Conservation (phyloP, 1,140 invertebrate genomes). For the Zeugodacus cucurbitae region DNA sequence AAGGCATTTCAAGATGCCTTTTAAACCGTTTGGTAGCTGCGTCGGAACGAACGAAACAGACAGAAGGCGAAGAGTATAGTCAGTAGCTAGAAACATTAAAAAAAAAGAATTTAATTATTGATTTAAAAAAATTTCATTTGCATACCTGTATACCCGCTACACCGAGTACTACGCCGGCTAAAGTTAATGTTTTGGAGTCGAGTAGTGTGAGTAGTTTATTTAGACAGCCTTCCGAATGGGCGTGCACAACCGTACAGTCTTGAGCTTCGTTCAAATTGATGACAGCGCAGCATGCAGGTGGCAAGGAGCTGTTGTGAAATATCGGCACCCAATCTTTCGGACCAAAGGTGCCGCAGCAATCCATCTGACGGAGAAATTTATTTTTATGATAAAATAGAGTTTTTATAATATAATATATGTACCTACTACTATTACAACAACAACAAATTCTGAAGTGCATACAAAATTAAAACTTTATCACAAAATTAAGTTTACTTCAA, state of each 20-base stretch:
- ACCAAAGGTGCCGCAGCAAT: slow-evolving; percentile 82
- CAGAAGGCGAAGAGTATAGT: slow-evolving; percentile 91
- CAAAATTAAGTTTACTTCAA: too few species aligned
- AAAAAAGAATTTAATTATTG: slow-evolving; percentile 41
- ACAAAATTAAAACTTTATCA: too few species aligned
- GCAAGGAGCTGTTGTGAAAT: slow-evolving; percentile 70
- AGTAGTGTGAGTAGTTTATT: slow-evolving; percentile 72
- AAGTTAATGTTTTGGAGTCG: slow-evolving; percentile 75
- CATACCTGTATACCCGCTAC: slow-evolving; percentile 82
- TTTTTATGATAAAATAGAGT: too few species aligned
- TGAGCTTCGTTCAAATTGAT: slow-evolving; percentile 66
- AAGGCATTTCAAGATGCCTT: background rate
- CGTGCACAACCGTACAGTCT: slow-evolving; percentile 69
- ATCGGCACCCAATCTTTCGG: slow-evolving; percentile 75
- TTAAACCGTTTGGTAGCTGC: slow-evolving; percentile 92
- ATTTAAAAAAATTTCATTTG: background rate
- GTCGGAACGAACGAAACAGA: slow-evolving; percentile 87
- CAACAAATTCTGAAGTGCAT: too few species aligned
- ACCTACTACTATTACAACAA: too few species aligned
- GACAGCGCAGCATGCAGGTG: slow-evolving; percentile 76
- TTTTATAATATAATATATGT: too few species aligned
- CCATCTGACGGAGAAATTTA: slow-evolving; percentile 68
- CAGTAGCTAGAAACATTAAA: slow-evolving; percentile 75
- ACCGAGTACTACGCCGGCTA: slow-evolving; percentile 81
- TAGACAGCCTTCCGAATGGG: slow-evolving; percentile 74